These are phyloP conservation scores for Coreoperca whiteheadi DNA, from an alignment of 2,113 vertebrate species.

Conservation along the genomic window DNA sequence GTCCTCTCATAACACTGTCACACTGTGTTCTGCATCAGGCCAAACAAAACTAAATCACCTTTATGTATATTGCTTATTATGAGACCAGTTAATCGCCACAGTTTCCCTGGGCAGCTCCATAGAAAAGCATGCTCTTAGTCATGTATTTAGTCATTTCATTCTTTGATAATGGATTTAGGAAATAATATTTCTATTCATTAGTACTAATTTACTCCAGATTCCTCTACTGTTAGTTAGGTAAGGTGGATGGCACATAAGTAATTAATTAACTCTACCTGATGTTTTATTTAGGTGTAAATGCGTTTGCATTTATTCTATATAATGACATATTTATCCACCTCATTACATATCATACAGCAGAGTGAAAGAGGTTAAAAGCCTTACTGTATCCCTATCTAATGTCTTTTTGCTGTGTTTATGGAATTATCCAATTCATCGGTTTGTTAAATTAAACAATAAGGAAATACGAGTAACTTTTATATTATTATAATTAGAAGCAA, in stretches of 20 bases:
- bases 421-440: background rate
- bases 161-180: background rate
- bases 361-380: background rate
- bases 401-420: background rate
- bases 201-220: background rate
- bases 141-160: background rate
- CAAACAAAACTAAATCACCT: slow-evolving; percentile 9
- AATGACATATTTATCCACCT: background rate
- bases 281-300: background rate
- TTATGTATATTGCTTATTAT: background rate
- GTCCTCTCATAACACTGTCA: slow-evolving; percentile 65
- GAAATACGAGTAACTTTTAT: background rate
- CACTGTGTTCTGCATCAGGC: slow-evolving; percentile 1
- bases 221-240: background rate
- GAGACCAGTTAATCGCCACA: background rate
- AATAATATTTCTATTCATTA: background rate
- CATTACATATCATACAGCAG: background rate
- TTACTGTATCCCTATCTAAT: background rate
- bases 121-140: background rate
- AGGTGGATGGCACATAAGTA: background rate
- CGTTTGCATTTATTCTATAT: background rate
- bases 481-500: background rate
- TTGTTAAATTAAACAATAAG: background rate
- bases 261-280: background rate
- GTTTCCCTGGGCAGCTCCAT: background rate